Evolutionary conservation across 2,888 invertebrate species (phyloP).

Genomic region (Spilosoma lubricipeda): DNA sequence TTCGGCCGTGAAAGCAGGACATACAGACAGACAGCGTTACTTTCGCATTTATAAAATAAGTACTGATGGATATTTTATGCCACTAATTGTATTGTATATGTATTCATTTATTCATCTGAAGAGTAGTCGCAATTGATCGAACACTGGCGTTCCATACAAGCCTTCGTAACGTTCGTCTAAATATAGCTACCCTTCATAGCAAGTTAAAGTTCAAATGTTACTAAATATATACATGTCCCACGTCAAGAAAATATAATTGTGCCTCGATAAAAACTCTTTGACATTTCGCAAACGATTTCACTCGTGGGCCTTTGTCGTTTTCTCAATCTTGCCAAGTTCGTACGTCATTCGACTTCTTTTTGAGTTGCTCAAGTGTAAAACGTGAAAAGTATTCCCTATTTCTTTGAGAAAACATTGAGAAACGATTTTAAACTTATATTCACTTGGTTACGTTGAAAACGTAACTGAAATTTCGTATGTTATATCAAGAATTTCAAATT

Average conservation of each 20-base stretch:
- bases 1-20: no score
- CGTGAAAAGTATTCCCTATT: slow-evolving; percentile 45
- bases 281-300: slow-evolving; percentile 35
- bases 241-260: slow-evolving; percentile 28
- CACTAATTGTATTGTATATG: no score
- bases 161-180: not conserved
- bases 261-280: slow-evolving; percentile 6
- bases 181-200: not conserved
- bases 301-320: slow-evolving; percentile 23
- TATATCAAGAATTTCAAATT: not conserved
- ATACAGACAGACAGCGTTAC: no score
- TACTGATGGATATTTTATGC: no score
- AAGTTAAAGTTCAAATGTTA: not conserved
- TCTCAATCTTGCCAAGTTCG: slow-evolving; percentile 27
- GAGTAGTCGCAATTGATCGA: not conserved
- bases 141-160: not conserved
- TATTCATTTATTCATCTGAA: no score
- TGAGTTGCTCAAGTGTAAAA: slow-evolving; percentile 30
- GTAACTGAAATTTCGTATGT: not conserved
- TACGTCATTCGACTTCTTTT: slow-evolving; percentile 26
- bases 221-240: not conserved
- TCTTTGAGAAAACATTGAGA: slow-evolving; percentile 28
- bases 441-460: not conserved
- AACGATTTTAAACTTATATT: slow-evolving; percentile 23
- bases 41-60: no score